phyloP scores from a whole-genome alignment of 2,888 invertebrate species.

The Agrochola circellaris region DNA sequence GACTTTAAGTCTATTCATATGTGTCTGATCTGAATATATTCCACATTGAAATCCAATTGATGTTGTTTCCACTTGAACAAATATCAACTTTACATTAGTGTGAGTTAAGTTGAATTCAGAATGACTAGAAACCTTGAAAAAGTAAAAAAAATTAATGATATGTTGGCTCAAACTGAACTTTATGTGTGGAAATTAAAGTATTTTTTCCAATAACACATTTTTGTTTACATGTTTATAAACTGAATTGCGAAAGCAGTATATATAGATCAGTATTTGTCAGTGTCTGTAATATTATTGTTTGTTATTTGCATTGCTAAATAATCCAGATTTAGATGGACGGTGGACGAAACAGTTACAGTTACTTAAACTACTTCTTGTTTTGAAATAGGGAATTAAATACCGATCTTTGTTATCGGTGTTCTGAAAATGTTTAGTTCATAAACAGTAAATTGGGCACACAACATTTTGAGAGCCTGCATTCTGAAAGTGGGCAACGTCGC shows the following conservation, averaged over 20 bases:
- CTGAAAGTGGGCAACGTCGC: too few species aligned
- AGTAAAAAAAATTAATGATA: too few species aligned
- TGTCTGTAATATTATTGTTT: neutral
- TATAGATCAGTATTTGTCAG: neutral
- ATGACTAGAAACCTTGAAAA: neutral
- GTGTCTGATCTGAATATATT: neutral
- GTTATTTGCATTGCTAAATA: conserved; percentile 6
- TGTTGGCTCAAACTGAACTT: too few species aligned
- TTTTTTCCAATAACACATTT: neutral
- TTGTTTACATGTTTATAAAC: neutral
- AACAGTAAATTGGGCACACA: neutral
- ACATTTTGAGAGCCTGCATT: neutral
- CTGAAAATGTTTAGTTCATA: neutral
- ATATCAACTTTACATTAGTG: neutral
- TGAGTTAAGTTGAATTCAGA: neutral
- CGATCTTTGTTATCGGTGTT: neutral
- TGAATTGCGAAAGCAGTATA: neutral
- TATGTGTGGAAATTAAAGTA: neutral
- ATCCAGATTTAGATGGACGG: neutral
- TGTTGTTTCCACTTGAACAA: neutral
- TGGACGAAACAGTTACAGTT: neutral
- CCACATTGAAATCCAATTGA: neutral
- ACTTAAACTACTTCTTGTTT: neutral
- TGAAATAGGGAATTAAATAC: neutral
- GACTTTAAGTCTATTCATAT: neutral